phyloP scores from a whole-genome alignment of 2,113 vertebrate species.

The Aix galericulata region DNA sequence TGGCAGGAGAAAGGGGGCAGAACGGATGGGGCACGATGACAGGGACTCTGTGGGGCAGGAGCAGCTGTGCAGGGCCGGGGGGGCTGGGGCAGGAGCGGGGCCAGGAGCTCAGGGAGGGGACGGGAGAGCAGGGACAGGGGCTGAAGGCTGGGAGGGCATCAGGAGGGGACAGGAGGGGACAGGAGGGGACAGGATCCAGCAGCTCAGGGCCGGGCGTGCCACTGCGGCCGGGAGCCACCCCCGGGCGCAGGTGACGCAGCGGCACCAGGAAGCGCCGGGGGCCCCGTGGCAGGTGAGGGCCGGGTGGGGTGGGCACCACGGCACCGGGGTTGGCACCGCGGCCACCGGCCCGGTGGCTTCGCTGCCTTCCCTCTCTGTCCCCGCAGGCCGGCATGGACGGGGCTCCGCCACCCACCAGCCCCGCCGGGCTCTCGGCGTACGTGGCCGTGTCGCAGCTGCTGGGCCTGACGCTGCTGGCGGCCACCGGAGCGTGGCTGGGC shows the following conservation, averaged over 20 bases:
- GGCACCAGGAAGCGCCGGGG: not conserved
- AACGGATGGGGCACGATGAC: not conserved
- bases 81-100: not conserved
- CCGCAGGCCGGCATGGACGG: slow-evolving; percentile 78
- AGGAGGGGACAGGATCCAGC: not conserved
- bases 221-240: not conserved
- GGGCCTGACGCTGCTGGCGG: slow-evolving; percentile 82
- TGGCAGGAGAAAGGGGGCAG: not conserved
- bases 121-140: not conserved
- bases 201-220: not conserved
- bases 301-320: not conserved
- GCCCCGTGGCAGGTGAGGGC: not conserved
- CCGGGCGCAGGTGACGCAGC: not conserved
- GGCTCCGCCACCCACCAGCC: not conserved
- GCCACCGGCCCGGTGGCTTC: not conserved
- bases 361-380: not conserved
- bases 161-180: not conserved
- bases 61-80: not conserved
- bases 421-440: slow-evolving; percentile 72
- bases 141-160: not conserved
- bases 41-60: not conserved
- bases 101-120: not conserved
- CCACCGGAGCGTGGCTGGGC: slow-evolving; percentile 90
- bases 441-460: slow-evolving; percentile 87
- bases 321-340: not conserved